Percentiles rank a stretch among this genome's conserved stretches.
These are phyloP conservation scores for Biston betularia DNA, from an alignment of 2,888 invertebrate genomes.

Conservation along the genomic window DNA sequence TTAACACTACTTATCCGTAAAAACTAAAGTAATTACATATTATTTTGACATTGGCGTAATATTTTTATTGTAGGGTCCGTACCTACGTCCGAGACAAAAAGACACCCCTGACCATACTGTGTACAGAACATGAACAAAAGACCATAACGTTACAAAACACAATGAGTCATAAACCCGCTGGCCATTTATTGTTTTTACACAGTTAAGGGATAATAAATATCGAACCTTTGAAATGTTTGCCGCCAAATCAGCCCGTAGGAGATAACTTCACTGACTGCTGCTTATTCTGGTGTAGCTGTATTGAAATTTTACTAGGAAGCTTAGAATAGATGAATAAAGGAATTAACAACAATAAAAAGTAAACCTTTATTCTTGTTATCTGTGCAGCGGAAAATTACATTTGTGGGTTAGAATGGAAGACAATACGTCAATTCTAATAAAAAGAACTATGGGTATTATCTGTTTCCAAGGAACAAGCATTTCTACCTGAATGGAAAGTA, in stretches of 20 bases:
- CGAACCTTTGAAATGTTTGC: constrained; percentile 38
- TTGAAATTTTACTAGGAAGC: background rate
- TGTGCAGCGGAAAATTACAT: too few relatives aligned
- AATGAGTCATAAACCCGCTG: constrained; percentile 41
- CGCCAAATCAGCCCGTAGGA: constrained; percentile 25
- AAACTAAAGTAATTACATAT: too few relatives aligned
- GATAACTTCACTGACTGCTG: constrained; percentile 6
- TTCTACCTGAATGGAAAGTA: too few relatives aligned
- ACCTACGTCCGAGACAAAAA: background rate
- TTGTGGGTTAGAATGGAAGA: too few relatives aligned
- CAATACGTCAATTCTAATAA: too few relatives aligned
- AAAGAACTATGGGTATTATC: too few relatives aligned
- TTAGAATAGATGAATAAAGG: background rate
- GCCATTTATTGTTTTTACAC: constrained; percentile 40
- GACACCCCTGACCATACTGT: constrained; percentile 5
- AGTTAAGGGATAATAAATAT: constrained; percentile 44
- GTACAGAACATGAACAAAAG: constrained; percentile 20
- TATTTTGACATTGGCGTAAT: background rate
- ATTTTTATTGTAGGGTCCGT: background rate
- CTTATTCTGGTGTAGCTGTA: background rate
- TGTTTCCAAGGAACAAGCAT: too few relatives aligned
- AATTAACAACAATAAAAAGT: too few relatives aligned
- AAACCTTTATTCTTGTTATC: too few relatives aligned
- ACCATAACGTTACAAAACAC: constrained; percentile 28
- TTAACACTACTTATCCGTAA: too few relatives aligned